Conservation (phyloP, 2,113 vertebrate genomes). For the Orthonyx spaldingii region DNA sequence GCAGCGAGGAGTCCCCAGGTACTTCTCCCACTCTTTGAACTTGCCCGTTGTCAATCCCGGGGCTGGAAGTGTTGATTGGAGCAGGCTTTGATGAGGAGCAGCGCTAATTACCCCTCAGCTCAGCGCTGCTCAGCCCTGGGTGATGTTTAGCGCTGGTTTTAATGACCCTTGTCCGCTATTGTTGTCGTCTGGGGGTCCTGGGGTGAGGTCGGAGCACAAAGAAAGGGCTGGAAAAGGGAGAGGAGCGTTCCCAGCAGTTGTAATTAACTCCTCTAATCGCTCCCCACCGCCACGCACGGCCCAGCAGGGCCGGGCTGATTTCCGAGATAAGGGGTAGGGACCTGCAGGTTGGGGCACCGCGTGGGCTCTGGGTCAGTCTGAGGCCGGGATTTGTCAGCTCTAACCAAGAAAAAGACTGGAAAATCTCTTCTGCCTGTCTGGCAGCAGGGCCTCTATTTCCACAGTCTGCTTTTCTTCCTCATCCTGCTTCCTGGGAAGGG, state of each 20-base stretch:
- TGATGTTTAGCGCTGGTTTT: not conserved
- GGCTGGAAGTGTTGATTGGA: not conserved
- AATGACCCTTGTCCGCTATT: not conserved
- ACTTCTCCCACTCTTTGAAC: not conserved
- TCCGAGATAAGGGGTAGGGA: not conserved
- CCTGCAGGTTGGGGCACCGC: not conserved
- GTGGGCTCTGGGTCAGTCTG: not conserved
- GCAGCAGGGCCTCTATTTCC: not conserved
- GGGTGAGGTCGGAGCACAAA: not conserved
- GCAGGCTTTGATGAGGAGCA: not conserved
- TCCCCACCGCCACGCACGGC: not conserved
- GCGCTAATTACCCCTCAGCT: not conserved
- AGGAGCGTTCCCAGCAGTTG: not conserved
- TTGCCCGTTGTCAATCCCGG: fast-evolving
- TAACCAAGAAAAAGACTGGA: not conserved
- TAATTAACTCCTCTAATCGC: not conserved
- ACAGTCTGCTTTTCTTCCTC: not conserved
- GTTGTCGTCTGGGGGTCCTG: not conserved
- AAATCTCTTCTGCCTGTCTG: not conserved
- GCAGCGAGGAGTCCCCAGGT: not conserved
- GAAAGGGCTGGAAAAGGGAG: not conserved
- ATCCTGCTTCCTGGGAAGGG: not conserved
- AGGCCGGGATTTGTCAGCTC: not conserved
- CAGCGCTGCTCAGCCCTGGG: not conserved
- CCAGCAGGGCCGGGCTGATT: not conserved